Evolutionary conservation across 2,888 invertebrate genomes (phyloP).

Genomic region (Idaea aversata): DNA sequence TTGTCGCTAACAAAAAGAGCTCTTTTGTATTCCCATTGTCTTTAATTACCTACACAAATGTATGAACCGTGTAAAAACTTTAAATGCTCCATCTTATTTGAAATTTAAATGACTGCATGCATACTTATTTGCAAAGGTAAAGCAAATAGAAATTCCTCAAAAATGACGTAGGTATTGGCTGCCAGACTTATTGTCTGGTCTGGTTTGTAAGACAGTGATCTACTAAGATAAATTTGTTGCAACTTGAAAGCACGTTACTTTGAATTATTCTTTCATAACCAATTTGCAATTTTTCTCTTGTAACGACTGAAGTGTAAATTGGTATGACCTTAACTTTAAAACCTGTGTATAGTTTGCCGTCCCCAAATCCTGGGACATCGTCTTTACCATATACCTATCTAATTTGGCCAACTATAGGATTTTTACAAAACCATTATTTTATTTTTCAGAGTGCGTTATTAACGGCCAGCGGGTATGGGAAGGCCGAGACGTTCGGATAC

Average conservation of each 20-base stretch:
- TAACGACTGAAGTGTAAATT: neutral
- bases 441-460: slow-evolving; percentile 86
- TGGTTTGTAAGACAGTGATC: slow-evolving; percentile 16
- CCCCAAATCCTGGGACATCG: too few relatives aligned
- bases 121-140: slow-evolving; percentile 29
- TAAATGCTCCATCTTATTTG: slow-evolving; percentile 39
- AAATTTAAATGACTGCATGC: slow-evolving; percentile 39
- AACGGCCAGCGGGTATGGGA: slow-evolving; percentile 91
- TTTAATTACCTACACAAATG: slow-evolving; percentile 37
- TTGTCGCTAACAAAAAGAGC: slow-evolving; percentile 32
- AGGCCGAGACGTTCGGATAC: slow-evolving; percentile 88
- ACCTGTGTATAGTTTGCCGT: too few relatives aligned
- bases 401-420: too few relatives aligned
- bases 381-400: too few relatives aligned
- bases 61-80: slow-evolving; percentile 34
- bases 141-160: slow-evolving; percentile 23
- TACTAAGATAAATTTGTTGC: neutral
- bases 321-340: neutral
- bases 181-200: slow-evolving; percentile 29
- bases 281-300: neutral
- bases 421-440: neutral
- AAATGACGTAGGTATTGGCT: slow-evolving; percentile 13
- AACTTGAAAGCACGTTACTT: neutral
- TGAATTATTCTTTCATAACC: neutral
- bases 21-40: slow-evolving; percentile 41